A percentile compares a stretch with the other conserved stretches of the same genome.
These are phyloP conservation scores for Australoheros facetus DNA, from an alignment of 2,797 vertebrate genomes.

Conservation along the genomic window DNA sequence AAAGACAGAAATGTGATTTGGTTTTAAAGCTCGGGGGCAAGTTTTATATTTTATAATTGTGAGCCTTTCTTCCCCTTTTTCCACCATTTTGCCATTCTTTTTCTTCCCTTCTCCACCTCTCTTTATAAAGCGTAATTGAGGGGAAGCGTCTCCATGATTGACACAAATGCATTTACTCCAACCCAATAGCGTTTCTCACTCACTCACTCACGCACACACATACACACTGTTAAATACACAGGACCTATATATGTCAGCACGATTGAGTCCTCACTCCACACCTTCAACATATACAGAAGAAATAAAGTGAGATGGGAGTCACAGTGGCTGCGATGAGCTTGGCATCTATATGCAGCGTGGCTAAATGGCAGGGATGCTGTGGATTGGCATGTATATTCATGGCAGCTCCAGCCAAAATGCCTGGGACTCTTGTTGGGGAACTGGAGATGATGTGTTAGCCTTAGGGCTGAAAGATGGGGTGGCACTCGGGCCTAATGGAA, in stretches of 20 bases:
- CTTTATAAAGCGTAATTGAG: constrained; percentile 71
- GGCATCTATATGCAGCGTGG: constrained; percentile 55
- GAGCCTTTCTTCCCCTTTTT: constrained; percentile 31
- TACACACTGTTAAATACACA: constrained; percentile 2
- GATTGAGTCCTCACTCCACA: constrained; percentile 50
- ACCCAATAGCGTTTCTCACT: constrained; percentile 46
- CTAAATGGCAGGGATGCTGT: constrained; percentile 38
- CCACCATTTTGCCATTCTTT: constrained; percentile 25
- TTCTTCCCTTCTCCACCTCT: constrained; percentile 22
- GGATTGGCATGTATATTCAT: constrained; percentile 14
- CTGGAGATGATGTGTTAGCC: constrained; percentile 49
- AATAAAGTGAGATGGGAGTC: constrained; percentile 17
- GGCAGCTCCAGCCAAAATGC: constrained; percentile 39
- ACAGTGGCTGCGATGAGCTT: constrained; percentile 43
- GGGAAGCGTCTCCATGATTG: constrained; percentile 71
- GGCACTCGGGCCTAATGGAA: constrained; percentile 38
- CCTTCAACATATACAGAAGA: constrained; percentile 39
- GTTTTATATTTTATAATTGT: constrained; percentile 55
- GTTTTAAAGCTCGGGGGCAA: constrained; percentile 40
- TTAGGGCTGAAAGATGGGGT: constrained; percentile 45
- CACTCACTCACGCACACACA: constrained; percentile 4
- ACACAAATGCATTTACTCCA: constrained; percentile 61
- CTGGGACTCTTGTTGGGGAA: constrained; percentile 24
- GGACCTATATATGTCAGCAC: constrained; percentile 59
- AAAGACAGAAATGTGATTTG: constrained; percentile 36